Conservation (phyloP, 2,888 invertebrate genomes). For the Temnothorax rugatulus region DNA sequence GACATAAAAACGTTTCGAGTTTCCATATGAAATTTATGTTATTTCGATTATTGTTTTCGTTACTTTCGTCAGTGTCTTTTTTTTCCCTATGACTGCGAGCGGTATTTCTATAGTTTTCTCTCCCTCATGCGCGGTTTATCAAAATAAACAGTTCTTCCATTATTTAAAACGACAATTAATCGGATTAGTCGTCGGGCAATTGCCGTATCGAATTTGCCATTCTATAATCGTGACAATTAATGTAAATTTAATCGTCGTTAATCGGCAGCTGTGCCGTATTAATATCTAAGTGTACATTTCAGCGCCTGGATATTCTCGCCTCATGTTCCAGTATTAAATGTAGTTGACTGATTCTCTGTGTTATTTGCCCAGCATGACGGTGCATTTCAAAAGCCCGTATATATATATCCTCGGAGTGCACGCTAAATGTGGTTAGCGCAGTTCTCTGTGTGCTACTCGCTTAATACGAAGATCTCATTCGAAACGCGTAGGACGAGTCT, state of each 20-base stretch:
- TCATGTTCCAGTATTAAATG: conserved; percentile 15
- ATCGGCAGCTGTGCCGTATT: conserved; percentile 1
- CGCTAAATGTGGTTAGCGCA: conserved; percentile 21
- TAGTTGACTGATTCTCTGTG: conserved; percentile 12
- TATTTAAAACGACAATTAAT: conserved; percentile 1
- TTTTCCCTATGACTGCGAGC: not conserved
- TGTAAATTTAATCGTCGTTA: not conserved
- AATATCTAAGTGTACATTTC: conserved; percentile 6
- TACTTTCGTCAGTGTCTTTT: not conserved
- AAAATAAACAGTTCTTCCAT: not conserved
- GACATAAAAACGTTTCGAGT: not conserved
- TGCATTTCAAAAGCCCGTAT: conserved; percentile 36
- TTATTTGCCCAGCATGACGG: conserved; percentile 4
- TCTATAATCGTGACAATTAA: not conserved
- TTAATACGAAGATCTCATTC: conserved; percentile 26
- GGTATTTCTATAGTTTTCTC: not conserved
- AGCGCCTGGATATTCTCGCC: not conserved
- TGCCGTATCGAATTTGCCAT: not conserved
- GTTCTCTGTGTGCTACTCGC: not conserved
- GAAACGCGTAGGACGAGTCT: conserved; percentile 14
- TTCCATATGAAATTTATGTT: conserved; percentile 1
- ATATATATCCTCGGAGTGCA: not conserved
- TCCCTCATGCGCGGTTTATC: not conserved
- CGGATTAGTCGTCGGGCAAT: not conserved
- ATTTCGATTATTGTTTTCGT: conserved; percentile 18